Base-by-base conservation (phyloP, 2,888 invertebrate species). In the Girardia tigrina region DNA sequence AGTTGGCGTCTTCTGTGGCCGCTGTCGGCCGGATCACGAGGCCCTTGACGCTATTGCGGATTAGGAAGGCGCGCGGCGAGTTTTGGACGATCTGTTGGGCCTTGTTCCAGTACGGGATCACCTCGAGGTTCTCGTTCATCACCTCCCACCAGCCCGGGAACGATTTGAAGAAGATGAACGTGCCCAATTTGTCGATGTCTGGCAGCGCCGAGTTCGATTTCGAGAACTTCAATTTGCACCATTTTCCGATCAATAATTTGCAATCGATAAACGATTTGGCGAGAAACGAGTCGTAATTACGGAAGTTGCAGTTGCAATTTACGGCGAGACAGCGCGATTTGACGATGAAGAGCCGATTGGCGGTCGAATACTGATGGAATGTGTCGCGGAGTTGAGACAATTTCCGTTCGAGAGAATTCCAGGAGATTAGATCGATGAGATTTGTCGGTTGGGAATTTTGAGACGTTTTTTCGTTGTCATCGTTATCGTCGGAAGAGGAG, bases 71-170 rank as follows among this genome's bases (percentile, higher is more conserved):
- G 1, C 75, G 29, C n/a, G 75, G 75, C 20, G 42, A 8, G 20
- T 72, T 42, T 36, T 71, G 74, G 29, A 74, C 42, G 6, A 75
- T 71, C 6, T 75, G 72, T 4, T 75, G 74, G 14, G 75, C 74
- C 16, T 28, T 75, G 20, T 28, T 76, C 76, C 74, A 76, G 23
- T 23, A 70, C 8, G 76, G 76, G 70, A 76, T 75, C 23, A 42
- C 28, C 14, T 28, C 69, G 6, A 42, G 28, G 28, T 70, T 76
- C 26, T 76, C 76, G 28, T 76, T 76, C 26, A 76, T 42, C 20
- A 76, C 29, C 77, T 76, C 76, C 8, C 29, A 75, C 26, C 29
- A 75, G 1, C 75, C 75, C 28, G n/a, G 56, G 26, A 28, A 75
- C 20, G 72, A 20, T 28, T 75, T 72, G 29, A 72, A 71, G n/a